Percentiles rank a stretch among this genome's conserved stretches.
Conservation (phyloP, 2,888 invertebrate species). For the Drosophila cracens region DNA sequence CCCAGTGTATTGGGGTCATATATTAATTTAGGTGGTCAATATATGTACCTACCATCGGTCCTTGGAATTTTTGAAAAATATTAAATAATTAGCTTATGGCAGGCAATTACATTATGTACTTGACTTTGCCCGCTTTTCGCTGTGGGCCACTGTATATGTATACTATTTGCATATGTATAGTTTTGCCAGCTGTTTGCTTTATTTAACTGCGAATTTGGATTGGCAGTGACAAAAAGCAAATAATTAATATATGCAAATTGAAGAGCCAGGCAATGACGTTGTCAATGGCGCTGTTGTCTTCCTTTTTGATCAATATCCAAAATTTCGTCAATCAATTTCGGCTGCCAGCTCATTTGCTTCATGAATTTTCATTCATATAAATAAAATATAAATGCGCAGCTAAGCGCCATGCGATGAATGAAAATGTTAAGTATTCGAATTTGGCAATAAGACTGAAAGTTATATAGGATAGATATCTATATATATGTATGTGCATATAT, state of each 20-base stretch:
- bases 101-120: too few relatives aligned
- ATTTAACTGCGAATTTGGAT: conserved; percentile 25
- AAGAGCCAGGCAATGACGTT: conserved; percentile 41
- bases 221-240: conserved; percentile 9
- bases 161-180: conserved; percentile 8
- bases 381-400: conserved; percentile 55
- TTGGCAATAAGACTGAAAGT: conserved; percentile 36
- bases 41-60: too few relatives aligned
- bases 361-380: conserved; percentile 67
- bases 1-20: too few relatives aligned
- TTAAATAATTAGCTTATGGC: too few relatives aligned
- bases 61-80: too few relatives aligned
- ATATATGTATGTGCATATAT: conserved; percentile 4
- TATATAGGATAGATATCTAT: conserved; percentile 25
- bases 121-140: too few relatives aligned
- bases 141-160: too few relatives aligned
- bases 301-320: conserved; percentile 69
- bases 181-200: conserved; percentile 29
- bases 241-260: conserved; percentile 18
- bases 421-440: conserved; percentile 40
- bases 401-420: conserved; percentile 45
- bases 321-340: conserved; percentile 69
- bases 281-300: conserved; percentile 26
- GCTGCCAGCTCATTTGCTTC: conserved; percentile 40
- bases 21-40: too few relatives aligned